phyloP scores from a whole-genome alignment of 2,888 invertebrate genomes.

The Microctonus aethiopoides region DNA sequence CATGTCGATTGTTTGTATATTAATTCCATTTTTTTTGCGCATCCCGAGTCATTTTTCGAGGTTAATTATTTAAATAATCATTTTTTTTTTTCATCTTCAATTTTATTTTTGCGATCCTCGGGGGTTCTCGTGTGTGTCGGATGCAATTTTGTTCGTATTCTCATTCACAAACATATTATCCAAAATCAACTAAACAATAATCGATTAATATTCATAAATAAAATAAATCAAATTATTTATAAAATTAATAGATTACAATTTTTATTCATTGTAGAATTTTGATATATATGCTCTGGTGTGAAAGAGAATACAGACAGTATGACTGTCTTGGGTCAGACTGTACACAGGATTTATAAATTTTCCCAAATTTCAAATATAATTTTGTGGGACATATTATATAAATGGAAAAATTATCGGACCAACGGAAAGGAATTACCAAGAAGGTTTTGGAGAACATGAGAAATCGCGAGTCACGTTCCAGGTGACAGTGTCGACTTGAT shows the following conservation, averaged over 20 bases:
- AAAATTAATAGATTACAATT: not conserved
- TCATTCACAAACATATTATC: slow-evolving; percentile 17
- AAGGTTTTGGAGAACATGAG: slow-evolving; percentile 15
- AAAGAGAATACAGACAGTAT: not conserved
- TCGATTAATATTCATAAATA: not conserved
- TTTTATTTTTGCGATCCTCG: slow-evolving; percentile 18
- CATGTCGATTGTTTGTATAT: slow-evolving; percentile 31
- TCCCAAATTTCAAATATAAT: not conserved
- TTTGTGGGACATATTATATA: slow-evolving; percentile 7
- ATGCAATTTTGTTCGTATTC: slow-evolving; percentile 24
- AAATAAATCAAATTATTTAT: not conserved
- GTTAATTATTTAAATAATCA: not conserved
- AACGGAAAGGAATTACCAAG: slow-evolving; percentile 2
- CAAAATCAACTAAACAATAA: not conserved
- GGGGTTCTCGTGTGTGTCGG: slow-evolving; percentile 27
- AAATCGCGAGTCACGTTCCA: slow-evolving; percentile 65
- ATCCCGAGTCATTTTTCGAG: slow-evolving; percentile 34
- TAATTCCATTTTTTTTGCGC: slow-evolving; percentile 8
- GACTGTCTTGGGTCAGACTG: not conserved
- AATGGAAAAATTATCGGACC: slow-evolving; percentile 12
- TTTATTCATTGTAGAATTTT: slow-evolving; percentile 8
- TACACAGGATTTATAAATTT: not conserved
- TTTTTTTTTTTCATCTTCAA: not conserved
- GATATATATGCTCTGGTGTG: not conserved
- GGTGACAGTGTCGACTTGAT: slow-evolving; percentile 68